Base-by-base conservation (phyloP, 2,797 vertebrate genomes). In the Manis crassicaudata region DNA sequence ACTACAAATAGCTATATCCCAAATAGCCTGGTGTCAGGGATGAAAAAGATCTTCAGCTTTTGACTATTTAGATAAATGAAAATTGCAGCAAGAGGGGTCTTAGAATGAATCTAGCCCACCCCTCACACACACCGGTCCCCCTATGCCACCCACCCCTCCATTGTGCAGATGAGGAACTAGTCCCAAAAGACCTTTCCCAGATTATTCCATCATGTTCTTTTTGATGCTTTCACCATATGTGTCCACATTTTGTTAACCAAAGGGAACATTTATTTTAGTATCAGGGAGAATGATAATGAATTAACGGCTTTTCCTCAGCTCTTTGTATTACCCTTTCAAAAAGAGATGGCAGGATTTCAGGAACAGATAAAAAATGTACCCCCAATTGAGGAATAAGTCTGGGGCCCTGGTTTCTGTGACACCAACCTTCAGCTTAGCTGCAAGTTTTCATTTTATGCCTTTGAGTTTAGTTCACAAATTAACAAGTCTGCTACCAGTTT, bases 161-260 rank as follows among this genome's bases (percentile, higher is more conserved):
- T n/a, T 75, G 37, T 50, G 58, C n/a, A 60, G 63, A 46, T 32
- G 27, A 86, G 73, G 76, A 62, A n/a, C 77, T 25, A 43, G 67
- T 94, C 86, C 90, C 86, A 52, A n/a, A 37, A 67, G 77, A 81
- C n/a, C 5, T 52, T 92, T 40, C 50, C 81, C 43, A 25, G 50
- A 18, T 62, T 27, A 27, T 63, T 79, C 63, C 73, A 35, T 54
- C 18, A 0, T 0, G 1, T 73, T 67, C 32, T 56, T 40, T 25
- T 76, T 50, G 88, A 95, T 95, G 73, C 75, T 46, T 95, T 97
- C 56, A 1, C 90, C 90, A 72, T 82, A 21, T 73, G 88, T 76
- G 50, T 93, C 80, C 91, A 93, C 37, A 60, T 77, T 84, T 94
- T 88, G 92, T 94, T 77, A 60, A 29, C 20, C 3, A 60, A n/a